A percentile compares a stretch with the other conserved stretches of the same genome.
Evolutionary conservation across 2,113 vertebrate species (phyloP).

Genomic region (Lepus americanus): DNA sequence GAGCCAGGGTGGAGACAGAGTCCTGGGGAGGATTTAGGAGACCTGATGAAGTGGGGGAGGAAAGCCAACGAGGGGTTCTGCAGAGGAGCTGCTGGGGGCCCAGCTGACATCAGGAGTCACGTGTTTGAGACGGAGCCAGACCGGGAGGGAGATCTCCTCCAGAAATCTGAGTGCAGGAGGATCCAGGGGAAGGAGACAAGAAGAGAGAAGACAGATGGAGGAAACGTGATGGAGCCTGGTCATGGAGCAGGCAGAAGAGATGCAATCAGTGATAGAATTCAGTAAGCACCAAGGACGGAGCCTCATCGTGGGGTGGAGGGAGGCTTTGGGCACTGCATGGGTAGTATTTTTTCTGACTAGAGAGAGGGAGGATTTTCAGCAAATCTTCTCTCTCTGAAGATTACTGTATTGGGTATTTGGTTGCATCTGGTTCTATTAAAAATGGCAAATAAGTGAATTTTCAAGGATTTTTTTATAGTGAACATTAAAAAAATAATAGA

Average conservation of each 20-base stretch:
- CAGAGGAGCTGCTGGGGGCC: not conserved
- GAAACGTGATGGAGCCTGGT: not conserved
- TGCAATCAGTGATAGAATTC: not conserved
- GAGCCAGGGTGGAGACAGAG: not conserved
- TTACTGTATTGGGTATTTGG: slow-evolving; percentile 18
- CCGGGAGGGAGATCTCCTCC: not conserved
- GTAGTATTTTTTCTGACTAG: not conserved
- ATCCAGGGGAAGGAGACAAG: not conserved
- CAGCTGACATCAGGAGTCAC: not conserved
- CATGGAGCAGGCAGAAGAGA: not conserved
- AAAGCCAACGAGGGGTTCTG: not conserved
- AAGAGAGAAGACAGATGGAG: not conserved
- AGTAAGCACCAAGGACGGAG: not conserved
- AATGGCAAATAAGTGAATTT: not conserved
- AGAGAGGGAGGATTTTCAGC: not conserved
- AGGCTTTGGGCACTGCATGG: not conserved
- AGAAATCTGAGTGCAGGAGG: slow-evolving; percentile 13
- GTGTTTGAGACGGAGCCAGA: not conserved
- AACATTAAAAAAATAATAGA: slow-evolving; percentile 1
- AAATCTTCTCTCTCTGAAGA: not conserved
- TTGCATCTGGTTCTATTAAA: slow-evolving; percentile 39
- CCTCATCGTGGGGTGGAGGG: not conserved
- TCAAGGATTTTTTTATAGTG: slow-evolving; percentile 18
- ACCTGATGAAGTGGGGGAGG: not conserved
- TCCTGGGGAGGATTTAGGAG: not conserved